Evolutionary conservation across 1,140 invertebrate species (phyloP), one percentile per base, ranked within the genome.

Genomic region (Lerema accius): DNA sequence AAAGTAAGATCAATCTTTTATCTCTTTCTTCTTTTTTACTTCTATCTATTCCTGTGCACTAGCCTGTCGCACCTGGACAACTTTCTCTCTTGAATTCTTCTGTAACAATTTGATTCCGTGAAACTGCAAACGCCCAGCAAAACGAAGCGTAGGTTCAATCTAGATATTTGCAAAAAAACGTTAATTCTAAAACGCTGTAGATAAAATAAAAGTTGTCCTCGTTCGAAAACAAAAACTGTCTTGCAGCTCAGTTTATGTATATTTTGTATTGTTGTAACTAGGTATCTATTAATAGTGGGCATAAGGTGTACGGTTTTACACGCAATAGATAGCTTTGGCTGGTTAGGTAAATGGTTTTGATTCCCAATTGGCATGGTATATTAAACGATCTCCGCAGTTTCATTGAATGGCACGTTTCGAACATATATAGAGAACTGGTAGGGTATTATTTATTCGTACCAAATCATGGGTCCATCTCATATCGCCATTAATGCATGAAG

Each of bases 291-390:
- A 48, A 66, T 78, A 78, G 76, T 72, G 55, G 78, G 69, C 67
- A 71, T 74, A 64, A 70, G 63, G 46, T 77, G 53, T 71, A 69
- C 69, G 51, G 55, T 78, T 73, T 65, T 37, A 70, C 67, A 75
- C 70, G 76, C 69, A 65, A 73, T 80, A 78, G 69, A 59, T 82
- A 78, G 65, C 92, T 85, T 84, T 83, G 80, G 76, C 74, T 85
- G 76, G 80, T 85, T 81, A 75, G 81, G 81, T 85, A 67, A 71
- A 67, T 77, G 48, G 55, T 80, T 78, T 74, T 80, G 53, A 69
- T 69, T 76, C 80, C 76, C 76, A 84, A 85, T 82, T 85, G 78
- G 82, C 79, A 87, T 84, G 78, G 65, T 85, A 70, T 73, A 66
- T 65, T 63, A 69, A 37, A 43, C 45, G 63, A 32, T 26, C 43